Evolutionary conservation across 2,888 invertebrate genomes (phyloP).

Genomic region (Campoletis raptor): DNA sequence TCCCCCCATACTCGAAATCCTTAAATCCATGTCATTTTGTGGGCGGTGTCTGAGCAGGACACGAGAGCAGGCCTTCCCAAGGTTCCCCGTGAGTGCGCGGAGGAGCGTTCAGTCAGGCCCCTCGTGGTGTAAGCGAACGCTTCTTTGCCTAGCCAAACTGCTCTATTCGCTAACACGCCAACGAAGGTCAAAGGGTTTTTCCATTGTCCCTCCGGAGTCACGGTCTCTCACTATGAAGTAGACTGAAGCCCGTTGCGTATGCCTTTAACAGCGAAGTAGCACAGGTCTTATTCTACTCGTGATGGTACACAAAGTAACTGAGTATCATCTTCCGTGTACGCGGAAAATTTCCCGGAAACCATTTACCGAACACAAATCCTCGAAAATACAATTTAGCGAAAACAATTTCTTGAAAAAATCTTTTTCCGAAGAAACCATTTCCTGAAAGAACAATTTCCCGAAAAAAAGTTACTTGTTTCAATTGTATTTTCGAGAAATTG

Average conservation of each 20-base stretch:
- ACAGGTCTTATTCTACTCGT: too few species aligned
- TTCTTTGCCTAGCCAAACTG: conserved; percentile 12
- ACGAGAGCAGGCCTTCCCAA: conserved; percentile 13
- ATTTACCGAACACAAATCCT: too few species aligned
- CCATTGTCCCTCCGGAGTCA: background rate
- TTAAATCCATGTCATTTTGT: background rate
- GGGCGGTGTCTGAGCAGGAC: conserved; percentile 16
- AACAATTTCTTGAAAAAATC: too few species aligned
- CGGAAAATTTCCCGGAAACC: too few species aligned
- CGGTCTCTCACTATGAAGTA: background rate
- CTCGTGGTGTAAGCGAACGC: too few species aligned
- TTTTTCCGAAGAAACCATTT: too few species aligned
- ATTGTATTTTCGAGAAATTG: too few species aligned
- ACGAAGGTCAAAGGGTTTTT: conserved; percentile 15
- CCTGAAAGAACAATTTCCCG: too few species aligned
- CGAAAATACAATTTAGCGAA: too few species aligned
- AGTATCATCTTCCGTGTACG: too few species aligned
- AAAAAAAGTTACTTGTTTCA: too few species aligned
- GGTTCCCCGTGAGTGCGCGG: conserved; percentile 16
- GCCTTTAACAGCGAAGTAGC: background rate
- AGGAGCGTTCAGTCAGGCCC: background rate
- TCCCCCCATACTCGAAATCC: background rate
- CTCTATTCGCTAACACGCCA: background rate
- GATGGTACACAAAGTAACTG: too few species aligned
- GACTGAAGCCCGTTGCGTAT: background rate